Evolutionary conservation across 2,888 invertebrate genomes (phyloP).

Genomic region (Athrips mouffetella): DNA sequence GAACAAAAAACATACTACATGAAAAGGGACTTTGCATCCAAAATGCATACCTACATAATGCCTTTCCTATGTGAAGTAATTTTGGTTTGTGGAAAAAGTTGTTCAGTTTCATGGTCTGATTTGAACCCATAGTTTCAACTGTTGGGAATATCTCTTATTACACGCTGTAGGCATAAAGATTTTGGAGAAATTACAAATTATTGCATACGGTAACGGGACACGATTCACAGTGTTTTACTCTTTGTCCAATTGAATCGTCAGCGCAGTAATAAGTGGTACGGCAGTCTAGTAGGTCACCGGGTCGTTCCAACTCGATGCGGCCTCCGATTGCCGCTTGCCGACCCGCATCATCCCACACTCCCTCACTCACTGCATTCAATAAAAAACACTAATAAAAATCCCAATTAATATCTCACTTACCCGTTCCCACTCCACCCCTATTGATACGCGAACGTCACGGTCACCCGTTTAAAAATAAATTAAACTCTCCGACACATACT

Average conservation of each 20-base stretch:
- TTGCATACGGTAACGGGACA: conserved; percentile 39
- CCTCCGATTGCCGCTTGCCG: conserved; percentile 9
- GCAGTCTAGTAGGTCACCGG: conserved; percentile 62
- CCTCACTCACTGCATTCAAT: no score
- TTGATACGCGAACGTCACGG: conserved; percentile 5
- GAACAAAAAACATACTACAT: no score
- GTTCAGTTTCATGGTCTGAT: no score
- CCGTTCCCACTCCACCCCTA: conserved; percentile 57
- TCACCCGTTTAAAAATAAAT: conserved; percentile 4
- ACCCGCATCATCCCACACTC: conserved; percentile 33
- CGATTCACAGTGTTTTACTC: conserved; percentile 60
- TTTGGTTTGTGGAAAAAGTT: no score
- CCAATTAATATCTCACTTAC: conserved; percentile 53
- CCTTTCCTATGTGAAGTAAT: no score
- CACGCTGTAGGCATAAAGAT: no score
- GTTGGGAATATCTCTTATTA: no score
- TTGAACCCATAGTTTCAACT: no score
- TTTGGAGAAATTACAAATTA: no score
- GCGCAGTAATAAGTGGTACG: conserved; percentile 56
- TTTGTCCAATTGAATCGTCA: conserved; percentile 65
- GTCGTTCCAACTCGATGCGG: conserved; percentile 45
- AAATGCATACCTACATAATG: no score
- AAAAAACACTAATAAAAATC: conserved; percentile 46
- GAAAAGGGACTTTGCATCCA: no score
- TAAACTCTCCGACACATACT: not conserved